Base-by-base conservation (phyloP, 2,797 vertebrate genomes). In the Mus caroli region DNA sequence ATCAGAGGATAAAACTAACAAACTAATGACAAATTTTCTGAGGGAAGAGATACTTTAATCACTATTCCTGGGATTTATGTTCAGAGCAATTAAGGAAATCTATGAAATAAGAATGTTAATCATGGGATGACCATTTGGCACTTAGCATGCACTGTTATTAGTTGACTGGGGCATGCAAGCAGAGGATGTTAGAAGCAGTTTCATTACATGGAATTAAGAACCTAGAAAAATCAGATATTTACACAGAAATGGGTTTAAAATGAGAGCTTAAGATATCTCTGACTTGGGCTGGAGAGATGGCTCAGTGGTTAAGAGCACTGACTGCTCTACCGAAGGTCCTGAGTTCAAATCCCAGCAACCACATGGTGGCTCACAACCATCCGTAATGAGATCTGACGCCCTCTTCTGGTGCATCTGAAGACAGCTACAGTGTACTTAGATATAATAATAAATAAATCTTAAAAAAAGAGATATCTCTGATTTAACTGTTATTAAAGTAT, bases 51-150 rank as follows among this genome's bases (percentile, higher is more conserved):
- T 26, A 26, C 75, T 94, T 91, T 84, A 88, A 50, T 91, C 40
- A 85, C 14, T 24, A 26, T 69, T 62, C 95, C 56, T 80, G 76
- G 54, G 88, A 86, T 91, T 86, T 73, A 89, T 85, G 46, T 77
- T 69, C n/a, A 79, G 79, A 89, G 37, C 37, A 69, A 75, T 85
- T 85, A 95, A 91, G 64, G 56, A 84, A 76, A 85, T 62, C 43
- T 91, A 52, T 50, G 58, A 93, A 91, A 83, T 75, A 88, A 62
- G 67, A 93, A 24, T 43, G 69, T 56, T 89, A 91, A 80, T 82
- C 54, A 67, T 17, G 31, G n/a, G 58, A n/a, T 28, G 67, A 85
- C 37, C 34, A 54, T 50, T 80, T 88, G 43, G 56, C 56, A 58
- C 52, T 85, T n/a, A 46, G 20, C 11, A 31, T 84, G 24, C 46